Conservation (phyloP, 35 echinoderm and acorn worm genomes). For the Heliocidaris tuberculata region DNA sequence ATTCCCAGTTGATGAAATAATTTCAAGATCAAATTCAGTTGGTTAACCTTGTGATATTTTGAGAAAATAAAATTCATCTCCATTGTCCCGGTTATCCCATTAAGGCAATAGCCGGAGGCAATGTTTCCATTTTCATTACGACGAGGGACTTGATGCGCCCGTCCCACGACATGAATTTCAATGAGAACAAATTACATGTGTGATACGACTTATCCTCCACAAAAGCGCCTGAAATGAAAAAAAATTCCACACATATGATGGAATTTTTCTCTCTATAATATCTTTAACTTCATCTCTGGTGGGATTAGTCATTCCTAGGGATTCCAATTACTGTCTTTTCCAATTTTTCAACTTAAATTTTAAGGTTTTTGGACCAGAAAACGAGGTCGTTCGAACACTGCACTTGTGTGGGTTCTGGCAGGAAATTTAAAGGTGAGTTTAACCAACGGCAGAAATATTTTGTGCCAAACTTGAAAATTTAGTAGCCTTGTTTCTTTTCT, state of each 20-base stretch:
- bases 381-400: background rate
- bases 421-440: background rate
- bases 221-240: background rate
- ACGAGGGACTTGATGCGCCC: background rate
- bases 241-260: background rate
- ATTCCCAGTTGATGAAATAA: background rate
- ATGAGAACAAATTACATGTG: background rate
- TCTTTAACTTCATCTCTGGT: background rate
- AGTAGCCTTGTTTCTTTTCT: too few relatives aligned
- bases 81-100: background rate
- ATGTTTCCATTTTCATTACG: constrained; percentile 9
- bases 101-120: background rate
- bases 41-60: background rate
- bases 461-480: too few relatives aligned
- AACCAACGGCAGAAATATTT: background rate
- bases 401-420: background rate
- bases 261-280: background rate
- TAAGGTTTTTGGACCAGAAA: background rate
- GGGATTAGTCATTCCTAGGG: background rate
- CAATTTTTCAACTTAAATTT: background rate
- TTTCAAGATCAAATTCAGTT: background rate
- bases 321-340: background rate
- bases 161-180: background rate
- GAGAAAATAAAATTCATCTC: background rate
- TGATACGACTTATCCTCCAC: background rate